Evolutionary conservation across 2,113 vertebrate genomes (phyloP).

Genomic region (Eupsittula cactorum): DNA sequence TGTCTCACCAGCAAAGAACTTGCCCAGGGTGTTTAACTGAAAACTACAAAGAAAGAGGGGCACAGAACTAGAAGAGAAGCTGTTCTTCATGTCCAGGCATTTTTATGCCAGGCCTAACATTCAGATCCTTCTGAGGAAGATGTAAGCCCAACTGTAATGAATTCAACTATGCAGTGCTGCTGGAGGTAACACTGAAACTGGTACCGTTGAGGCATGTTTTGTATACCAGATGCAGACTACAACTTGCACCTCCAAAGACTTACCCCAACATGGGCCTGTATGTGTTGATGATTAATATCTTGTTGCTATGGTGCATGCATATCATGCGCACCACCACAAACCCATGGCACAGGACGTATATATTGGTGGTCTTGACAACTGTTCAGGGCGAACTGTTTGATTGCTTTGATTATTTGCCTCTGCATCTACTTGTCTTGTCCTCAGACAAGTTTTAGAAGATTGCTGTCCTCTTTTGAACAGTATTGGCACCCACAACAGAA

Average conservation of each 20-base stretch:
- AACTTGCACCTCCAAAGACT: conserved; percentile 1
- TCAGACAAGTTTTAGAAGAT: not conserved
- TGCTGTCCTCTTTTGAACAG: not conserved
- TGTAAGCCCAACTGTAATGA: not conserved
- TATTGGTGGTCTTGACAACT: conserved; percentile 50
- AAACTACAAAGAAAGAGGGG: conserved; percentile 28
- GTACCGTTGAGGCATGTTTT: conserved; percentile 31
- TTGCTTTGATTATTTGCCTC: conserved; percentile 29
- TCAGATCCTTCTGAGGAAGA: not conserved
- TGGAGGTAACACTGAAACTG: not conserved
- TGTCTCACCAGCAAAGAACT: conserved; percentile 27
- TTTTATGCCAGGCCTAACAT: not conserved
- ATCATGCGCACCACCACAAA: not conserved
- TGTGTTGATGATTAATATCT: conserved; percentile 52
- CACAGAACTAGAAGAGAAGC: not conserved
- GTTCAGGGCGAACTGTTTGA: conserved; percentile 17
- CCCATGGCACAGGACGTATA: not conserved
- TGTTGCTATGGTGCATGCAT: conserved; percentile 19
- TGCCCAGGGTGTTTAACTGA: not conserved
- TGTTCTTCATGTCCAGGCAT: conserved; percentile 6
- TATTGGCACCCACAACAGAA: not conserved
- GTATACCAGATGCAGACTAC: not conserved
- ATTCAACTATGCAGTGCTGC: not conserved
- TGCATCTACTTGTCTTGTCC: conserved; percentile 41
- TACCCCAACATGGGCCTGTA: not conserved